Conservation (phyloP, 2,113 vertebrate genomes). For the Asarcornis scutulata region DNA sequence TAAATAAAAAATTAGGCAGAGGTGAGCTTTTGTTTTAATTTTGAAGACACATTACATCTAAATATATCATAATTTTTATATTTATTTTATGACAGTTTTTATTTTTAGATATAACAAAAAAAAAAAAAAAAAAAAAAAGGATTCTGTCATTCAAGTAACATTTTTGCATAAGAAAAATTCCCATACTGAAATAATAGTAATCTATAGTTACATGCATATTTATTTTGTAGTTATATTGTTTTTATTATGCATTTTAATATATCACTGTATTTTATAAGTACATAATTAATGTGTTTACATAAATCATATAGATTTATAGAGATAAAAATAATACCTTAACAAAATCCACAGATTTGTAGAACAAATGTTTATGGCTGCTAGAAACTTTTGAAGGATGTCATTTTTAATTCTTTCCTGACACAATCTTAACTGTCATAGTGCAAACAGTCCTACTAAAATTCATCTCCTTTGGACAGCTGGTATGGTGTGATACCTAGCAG, state of each 20-base stretch:
- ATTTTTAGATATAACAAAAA: no score
- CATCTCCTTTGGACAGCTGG: constrained; percentile 1
- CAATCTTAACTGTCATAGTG: not conserved
- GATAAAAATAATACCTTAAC: not conserved
- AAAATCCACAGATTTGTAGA: not conserved
- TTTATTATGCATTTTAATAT: not conserved
- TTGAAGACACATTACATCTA: not conserved
- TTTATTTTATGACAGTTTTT: no score
- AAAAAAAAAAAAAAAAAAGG: no score
- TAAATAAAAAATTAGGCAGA: not conserved
- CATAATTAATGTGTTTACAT: not conserved
- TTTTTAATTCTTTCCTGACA: not conserved
- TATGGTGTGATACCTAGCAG: not conserved
- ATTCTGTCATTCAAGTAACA: not conserved
- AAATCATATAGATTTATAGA: not conserved
- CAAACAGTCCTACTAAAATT: not conserved
- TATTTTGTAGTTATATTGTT: not conserved
- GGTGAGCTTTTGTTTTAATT: not conserved
- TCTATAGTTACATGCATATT: not conserved
- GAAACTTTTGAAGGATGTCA: not conserved
- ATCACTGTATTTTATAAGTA: not conserved
- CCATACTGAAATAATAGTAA: not conserved
- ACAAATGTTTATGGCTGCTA: not conserved
- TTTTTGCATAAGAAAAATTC: not conserved
- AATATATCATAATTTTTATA: not conserved